These are phyloP conservation scores for Perodicticus potto DNA, from an alignment of 2,797 vertebrate species.

Conservation along the genomic window DNA sequence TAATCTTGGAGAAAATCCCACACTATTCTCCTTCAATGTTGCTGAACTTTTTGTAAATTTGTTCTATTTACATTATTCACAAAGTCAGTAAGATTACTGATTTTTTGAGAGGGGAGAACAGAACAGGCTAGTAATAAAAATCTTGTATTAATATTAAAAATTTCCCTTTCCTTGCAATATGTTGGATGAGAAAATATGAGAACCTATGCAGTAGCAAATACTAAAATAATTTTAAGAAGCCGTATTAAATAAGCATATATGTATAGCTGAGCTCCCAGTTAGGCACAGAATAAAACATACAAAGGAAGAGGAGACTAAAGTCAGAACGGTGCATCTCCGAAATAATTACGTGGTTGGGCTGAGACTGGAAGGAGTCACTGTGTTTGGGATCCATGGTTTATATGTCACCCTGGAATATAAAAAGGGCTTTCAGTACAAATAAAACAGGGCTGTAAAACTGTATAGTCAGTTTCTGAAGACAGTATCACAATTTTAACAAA, in stretches of 20 bases:
- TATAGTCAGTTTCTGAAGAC: background rate
- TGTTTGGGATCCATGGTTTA: background rate
- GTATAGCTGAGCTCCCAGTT: background rate
- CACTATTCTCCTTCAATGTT: background rate
- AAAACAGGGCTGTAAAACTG: background rate
- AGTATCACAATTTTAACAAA: background rate
- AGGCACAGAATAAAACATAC: background rate
- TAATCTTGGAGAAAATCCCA: background rate
- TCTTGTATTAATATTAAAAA: background rate
- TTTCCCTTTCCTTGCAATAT: background rate
- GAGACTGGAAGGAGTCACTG: background rate
- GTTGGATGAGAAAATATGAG: background rate
- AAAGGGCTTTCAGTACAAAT: background rate
- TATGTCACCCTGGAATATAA: background rate
- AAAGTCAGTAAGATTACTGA: background rate
- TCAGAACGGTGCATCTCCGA: background rate
- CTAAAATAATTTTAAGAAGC: background rate
- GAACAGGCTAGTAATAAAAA: background rate
- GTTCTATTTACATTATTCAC: conserved; percentile 28
- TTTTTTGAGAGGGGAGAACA: background rate
- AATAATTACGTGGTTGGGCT: background rate
- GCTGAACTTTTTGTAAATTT: background rate
- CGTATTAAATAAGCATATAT: background rate
- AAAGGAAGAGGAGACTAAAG: background rate
- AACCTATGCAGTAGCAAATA: background rate